Evolutionary conservation across 2,113 vertebrate genomes (phyloP).

Genomic region (Chunga burmeisteri): DNA sequence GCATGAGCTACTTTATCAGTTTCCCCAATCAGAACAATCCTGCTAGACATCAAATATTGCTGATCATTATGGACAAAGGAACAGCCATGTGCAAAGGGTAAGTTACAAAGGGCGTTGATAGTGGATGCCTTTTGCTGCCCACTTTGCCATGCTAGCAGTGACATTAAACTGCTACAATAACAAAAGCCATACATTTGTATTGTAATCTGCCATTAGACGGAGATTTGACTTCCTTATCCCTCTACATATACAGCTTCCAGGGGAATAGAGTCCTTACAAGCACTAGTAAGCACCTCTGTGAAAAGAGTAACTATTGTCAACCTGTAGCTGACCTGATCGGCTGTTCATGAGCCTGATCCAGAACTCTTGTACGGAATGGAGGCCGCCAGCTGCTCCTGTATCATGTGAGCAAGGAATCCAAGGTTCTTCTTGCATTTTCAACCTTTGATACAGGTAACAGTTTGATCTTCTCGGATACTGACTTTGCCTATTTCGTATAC

Average conservation of each 20-base stretch:
- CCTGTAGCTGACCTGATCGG: neutral
- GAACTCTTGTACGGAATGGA: rapidly evolving
- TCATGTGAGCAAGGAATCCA: neutral
- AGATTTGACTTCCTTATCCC: neutral
- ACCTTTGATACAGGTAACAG: neutral
- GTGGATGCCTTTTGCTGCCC: neutral
- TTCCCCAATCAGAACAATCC: neutral
- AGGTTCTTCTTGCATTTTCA: neutral
- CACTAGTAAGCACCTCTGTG: neutral
- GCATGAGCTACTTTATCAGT: neutral
- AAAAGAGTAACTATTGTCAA: neutral
- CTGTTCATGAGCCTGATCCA: neutral
- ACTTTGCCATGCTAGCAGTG: neutral
- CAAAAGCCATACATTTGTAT: neutral
- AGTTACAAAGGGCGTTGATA: neutral
- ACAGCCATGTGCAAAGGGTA: neutral
- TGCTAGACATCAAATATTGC: neutral
- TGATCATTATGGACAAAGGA: neutral
- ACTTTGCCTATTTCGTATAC: neutral
- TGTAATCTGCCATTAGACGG: neutral
- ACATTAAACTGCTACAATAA: neutral
- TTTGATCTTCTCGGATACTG: neutral
- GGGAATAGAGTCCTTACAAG: neutral
- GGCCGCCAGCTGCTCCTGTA: neutral
- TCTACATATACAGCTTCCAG: neutral